Evolutionary conservation across 2,888 invertebrate genomes (phyloP).

Genomic region (Lottia scabra): DNA sequence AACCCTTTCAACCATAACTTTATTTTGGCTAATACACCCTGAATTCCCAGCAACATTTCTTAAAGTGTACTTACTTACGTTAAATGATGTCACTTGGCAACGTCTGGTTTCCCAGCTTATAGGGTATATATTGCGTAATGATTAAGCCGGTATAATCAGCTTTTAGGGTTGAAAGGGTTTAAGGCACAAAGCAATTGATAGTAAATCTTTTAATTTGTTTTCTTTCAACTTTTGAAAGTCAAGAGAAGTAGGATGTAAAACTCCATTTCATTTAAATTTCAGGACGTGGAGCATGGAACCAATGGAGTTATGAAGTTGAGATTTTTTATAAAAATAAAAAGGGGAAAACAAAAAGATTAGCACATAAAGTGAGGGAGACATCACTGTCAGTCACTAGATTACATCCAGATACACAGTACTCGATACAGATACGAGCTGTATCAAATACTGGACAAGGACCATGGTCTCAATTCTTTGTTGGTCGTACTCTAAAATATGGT

Average conservation of each 20-base stretch:
- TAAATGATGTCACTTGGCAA: too few relatives aligned
- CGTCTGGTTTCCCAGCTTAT: too few relatives aligned
- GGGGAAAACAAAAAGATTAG: conserved; percentile 20
- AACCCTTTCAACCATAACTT: too few relatives aligned
- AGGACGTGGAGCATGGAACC: conserved; percentile 78
- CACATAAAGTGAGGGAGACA: conserved; percentile 29
- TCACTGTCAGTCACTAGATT: conserved; percentile 46
- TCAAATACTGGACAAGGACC: conserved; percentile 82
- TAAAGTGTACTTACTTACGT: too few relatives aligned
- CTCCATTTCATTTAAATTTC: conserved; percentile 18
- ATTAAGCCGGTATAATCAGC: too few relatives aligned
- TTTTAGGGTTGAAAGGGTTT: too few relatives aligned
- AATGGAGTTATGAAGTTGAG: conserved; percentile 84
- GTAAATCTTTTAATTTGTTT: neutral
- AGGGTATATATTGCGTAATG: too few relatives aligned
- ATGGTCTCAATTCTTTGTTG: conserved; percentile 80
- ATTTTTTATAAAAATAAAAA: conserved; percentile 52
- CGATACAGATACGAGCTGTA: conserved; percentile 83
- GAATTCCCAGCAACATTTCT: too few relatives aligned
- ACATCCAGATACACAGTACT: conserved; percentile 82
- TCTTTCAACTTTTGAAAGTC: neutral
- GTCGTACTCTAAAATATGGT: conserved; percentile 73
- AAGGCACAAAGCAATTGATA: too few relatives aligned
- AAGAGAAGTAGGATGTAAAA: too few relatives aligned
- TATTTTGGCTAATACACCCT: too few relatives aligned